Percentiles rank a stretch among this genome's conserved stretches.
phyloP scores from a whole-genome alignment of 2,888 invertebrate genomes.

The Andrena fulva region DNA sequence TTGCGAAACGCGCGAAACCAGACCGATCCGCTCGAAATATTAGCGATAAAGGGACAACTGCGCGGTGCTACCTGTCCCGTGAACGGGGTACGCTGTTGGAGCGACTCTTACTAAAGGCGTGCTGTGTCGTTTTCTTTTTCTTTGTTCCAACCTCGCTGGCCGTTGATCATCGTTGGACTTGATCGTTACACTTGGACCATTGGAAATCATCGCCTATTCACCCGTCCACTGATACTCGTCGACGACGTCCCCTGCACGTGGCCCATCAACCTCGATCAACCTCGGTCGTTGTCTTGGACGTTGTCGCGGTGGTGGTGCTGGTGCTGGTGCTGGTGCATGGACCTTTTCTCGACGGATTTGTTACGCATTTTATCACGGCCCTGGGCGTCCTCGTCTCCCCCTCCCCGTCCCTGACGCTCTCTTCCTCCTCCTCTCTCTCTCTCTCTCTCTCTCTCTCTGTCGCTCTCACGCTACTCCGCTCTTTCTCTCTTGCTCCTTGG shows the following conservation, averaged over 20 bases:
- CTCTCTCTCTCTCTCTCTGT: conserved; percentile 13
- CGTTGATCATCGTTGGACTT: conserved; percentile 28
- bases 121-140: conserved; percentile 67
- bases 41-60: neutral
- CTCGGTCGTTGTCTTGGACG: conserved; percentile 46
- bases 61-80: neutral
- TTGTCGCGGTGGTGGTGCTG: conserved; percentile 48
- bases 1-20: conserved; percentile 23
- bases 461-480: conserved; percentile 31
- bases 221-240: conserved; percentile 29
- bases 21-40: conserved; percentile 14
- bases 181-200: conserved; percentile 20
- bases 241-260: conserved; percentile 66
- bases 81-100: neutral
- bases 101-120: conserved; percentile 61
- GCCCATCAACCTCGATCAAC: conserved; percentile 53
- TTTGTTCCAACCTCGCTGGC: conserved; percentile 51
- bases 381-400: conserved; percentile 67
- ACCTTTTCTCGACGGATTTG: conserved; percentile 65
- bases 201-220: conserved; percentile 25
- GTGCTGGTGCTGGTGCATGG: conserved; percentile 62
- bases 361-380: conserved; percentile 68
- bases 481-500: conserved; percentile 60
- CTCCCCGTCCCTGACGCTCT: conserved; percentile 2
- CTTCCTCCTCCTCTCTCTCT: neutral